Evolutionary conservation across 1,140 invertebrate genomes (phyloP).

Genomic region (Drosophila takahashii): DNA sequence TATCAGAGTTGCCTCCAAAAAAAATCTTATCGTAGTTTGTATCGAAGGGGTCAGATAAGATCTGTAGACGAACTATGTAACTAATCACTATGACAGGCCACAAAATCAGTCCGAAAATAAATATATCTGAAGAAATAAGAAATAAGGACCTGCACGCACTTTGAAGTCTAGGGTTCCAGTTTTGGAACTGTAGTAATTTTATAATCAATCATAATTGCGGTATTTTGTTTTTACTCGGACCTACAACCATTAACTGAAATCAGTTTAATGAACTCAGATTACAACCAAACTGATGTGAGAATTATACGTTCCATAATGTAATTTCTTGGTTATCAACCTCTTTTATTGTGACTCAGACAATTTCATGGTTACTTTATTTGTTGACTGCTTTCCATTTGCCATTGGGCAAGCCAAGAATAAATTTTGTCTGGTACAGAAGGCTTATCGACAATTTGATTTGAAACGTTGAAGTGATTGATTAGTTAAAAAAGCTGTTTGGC

Average conservation of each 20-base stretch:
- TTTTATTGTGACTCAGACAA: constrained; percentile 31
- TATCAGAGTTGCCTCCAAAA: no score
- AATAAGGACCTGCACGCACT: not conserved
- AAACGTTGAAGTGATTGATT: constrained; percentile 18
- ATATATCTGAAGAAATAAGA: no score
- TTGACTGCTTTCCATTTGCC: constrained; percentile 7
- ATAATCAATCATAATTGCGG: not conserved
- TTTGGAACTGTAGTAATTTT: not conserved
- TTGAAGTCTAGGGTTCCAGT: not conserved
- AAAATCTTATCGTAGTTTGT: constrained; percentile 5
- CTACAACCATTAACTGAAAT: constrained; percentile 7
- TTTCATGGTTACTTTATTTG: not conserved
- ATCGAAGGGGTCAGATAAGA: not conserved
- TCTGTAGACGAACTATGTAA: not conserved
- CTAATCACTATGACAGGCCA: not conserved
- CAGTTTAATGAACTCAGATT: constrained; percentile 31
- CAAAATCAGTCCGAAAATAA: not conserved
- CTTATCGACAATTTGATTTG: constrained; percentile 20
- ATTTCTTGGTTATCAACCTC: constrained; percentile 21
- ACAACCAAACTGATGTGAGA: not conserved
- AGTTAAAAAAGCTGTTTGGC: not conserved
- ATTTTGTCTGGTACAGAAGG: not conserved
- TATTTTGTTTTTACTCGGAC: not conserved
- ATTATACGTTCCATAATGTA: constrained; percentile 10
- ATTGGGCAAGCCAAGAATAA: constrained; percentile 5